These are phyloP conservation scores for Euborellia annulipes DNA, from an alignment of 1,140 invertebrate genomes.

Conservation along the genomic window DNA sequence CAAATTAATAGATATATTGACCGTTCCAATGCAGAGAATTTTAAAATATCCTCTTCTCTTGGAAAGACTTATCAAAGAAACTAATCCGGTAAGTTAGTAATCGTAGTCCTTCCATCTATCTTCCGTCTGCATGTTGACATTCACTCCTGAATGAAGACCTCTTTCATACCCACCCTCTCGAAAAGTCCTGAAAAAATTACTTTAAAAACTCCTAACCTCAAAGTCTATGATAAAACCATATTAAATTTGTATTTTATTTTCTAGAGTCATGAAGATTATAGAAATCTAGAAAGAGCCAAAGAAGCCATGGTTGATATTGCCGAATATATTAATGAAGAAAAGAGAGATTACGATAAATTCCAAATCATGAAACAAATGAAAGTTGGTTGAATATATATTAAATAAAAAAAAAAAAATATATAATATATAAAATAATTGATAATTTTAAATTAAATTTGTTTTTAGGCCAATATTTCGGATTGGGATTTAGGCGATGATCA, in stretches of 20 bases:
- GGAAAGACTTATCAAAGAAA: slow-evolving; percentile 84
- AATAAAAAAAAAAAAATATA: too few relatives aligned
- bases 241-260: slow-evolving; percentile 13
- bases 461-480: slow-evolving; percentile 59
- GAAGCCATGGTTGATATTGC: slow-evolving; percentile 95
- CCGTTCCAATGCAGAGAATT: slow-evolving; percentile 95
- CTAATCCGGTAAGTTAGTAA: slow-evolving; percentile 51
- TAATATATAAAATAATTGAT: too few relatives aligned
- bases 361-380: slow-evolving; percentile 83
- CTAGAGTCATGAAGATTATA: slow-evolving; percentile 64
- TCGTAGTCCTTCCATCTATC: too few relatives aligned
- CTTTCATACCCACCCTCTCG: too few relatives aligned
- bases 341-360: slow-evolving; percentile 84
- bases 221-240: too few relatives aligned
- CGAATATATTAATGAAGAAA: slow-evolving; percentile 97
- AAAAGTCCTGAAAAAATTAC: background rate
- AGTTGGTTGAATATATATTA: slow-evolving; percentile 22
- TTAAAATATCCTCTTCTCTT: slow-evolving; percentile 91
- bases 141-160: too few relatives aligned
- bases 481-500: slow-evolving; percentile 64
- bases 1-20: slow-evolving; percentile 82
- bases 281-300: slow-evolving; percentile 68
- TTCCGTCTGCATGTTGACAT: too few relatives aligned
- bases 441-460: slow-evolving; percentile 9
- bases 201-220: too few relatives aligned